phyloP scores from a whole-genome alignment of 1,140 invertebrate species.

The Zaprionus africanus region DNA sequence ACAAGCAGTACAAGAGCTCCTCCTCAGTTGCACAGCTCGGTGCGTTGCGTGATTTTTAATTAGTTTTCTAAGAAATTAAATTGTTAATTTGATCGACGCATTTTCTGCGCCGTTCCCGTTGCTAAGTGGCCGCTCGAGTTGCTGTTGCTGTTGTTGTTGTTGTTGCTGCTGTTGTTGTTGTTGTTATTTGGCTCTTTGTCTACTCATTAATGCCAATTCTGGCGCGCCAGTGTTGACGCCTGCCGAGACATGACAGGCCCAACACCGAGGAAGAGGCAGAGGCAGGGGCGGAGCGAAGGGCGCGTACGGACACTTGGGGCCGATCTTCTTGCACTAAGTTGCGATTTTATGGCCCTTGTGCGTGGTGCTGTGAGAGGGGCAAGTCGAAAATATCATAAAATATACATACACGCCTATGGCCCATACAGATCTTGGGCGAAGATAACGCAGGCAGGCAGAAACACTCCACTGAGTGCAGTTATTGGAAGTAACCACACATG shows the following conservation, averaged over 20 bases:
- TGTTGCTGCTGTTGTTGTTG: not conserved
- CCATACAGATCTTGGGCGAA: not conserved
- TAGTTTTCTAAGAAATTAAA: slow-evolving; percentile 84
- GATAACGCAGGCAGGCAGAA: not conserved
- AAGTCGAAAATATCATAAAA: slow-evolving; percentile 19
- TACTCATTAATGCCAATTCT: slow-evolving; percentile 82
- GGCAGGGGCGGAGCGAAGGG: not conserved
- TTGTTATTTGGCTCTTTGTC: slow-evolving; percentile 61
- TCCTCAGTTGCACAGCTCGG: slow-evolving; percentile 47
- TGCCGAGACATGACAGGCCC: slow-evolving; percentile 47
- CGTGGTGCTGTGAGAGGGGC: not conserved
- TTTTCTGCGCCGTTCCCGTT: slow-evolving; percentile 60
- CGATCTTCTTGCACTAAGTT: slow-evolving; percentile 7
- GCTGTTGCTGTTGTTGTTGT: no score
- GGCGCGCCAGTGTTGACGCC: slow-evolving; percentile 76
- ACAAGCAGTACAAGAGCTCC: slow-evolving; percentile 8
- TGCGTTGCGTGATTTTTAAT: slow-evolving; percentile 81
- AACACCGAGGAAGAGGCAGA: not conserved
- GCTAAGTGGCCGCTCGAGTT: slow-evolving; percentile 74
- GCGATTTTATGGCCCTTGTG: slow-evolving; percentile 22
- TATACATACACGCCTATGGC: not conserved
- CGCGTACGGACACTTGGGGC: not conserved
- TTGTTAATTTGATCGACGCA: slow-evolving; percentile 83
- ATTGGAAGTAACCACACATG: not conserved
- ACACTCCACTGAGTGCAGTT: not conserved